phyloP scores from a whole-genome alignment of 2,797 vertebrate genomes.

The Ficedula albicollis region DNA sequence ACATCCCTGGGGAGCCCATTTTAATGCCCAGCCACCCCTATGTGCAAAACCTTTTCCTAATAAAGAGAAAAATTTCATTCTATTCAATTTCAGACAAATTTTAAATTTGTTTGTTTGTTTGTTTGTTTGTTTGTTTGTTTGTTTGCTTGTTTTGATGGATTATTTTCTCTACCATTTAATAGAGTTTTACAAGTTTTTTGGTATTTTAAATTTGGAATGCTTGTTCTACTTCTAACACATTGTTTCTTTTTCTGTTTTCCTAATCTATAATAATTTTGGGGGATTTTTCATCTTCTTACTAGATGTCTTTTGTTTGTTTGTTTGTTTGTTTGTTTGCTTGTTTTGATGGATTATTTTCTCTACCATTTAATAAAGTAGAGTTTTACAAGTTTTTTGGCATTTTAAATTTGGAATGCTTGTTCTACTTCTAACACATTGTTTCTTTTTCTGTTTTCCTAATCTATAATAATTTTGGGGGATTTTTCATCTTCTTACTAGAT shows the following conservation, averaged over 20 bases:
- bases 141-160: background rate
- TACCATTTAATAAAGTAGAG: background rate
- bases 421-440: background rate
- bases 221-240: background rate
- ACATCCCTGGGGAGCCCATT: background rate
- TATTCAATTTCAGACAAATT: background rate
- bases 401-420: background rate
- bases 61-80: background rate
- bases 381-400: background rate
- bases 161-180: background rate
- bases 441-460: background rate
- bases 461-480: background rate
- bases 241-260: background rate
- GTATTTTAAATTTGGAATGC: background rate
- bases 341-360: background rate
- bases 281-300: background rate
- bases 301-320: background rate
- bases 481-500: background rate
- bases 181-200: background rate
- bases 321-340: background rate
- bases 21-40: background rate
- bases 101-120: rapidly evolving
- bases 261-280: background rate
- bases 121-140: no score
- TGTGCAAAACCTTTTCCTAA: background rate